Conservation (phyloP, 2,888 invertebrate species). For the Esperia sulphurella region DNA sequence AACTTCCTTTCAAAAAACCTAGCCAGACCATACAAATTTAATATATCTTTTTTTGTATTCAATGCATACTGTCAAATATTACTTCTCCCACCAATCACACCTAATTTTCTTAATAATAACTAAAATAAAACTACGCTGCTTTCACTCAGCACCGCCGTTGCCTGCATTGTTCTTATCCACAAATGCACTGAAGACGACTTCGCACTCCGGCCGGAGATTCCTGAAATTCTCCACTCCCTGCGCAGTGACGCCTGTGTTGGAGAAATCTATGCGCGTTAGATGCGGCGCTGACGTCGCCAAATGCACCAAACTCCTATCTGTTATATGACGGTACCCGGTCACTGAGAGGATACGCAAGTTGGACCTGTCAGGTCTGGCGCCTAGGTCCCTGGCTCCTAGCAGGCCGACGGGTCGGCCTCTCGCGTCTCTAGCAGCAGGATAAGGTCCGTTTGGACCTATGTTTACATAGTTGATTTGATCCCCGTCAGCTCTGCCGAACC, state of each 20-base stretch:
- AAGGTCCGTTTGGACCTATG: conserved; percentile 33
- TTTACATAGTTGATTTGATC: conserved; percentile 50
- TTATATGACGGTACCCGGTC: conserved; percentile 81
- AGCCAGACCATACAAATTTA: too few species aligned
- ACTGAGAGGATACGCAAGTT: conserved; percentile 70
- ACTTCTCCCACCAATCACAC: too few species aligned
- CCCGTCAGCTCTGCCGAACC: conserved; percentile 52
- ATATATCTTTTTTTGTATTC: too few species aligned
- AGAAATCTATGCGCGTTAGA: conserved; percentile 81
- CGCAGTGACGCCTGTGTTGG: conserved; percentile 81
- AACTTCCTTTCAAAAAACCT: too few species aligned
- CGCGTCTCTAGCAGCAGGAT: conserved; percentile 9
- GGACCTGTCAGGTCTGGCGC: conserved; percentile 55
- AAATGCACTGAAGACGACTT: conserved; percentile 46
- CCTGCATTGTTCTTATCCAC: conserved; percentile 5
- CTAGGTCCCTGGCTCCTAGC: conserved; percentile 4
- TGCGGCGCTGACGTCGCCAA: conserved; percentile 80
- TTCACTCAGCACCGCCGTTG: too few species aligned
- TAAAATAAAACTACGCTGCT: too few species aligned
- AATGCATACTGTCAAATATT: too few species aligned
- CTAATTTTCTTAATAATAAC: too few species aligned
- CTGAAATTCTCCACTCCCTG: conserved; percentile 81
- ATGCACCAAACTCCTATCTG: conserved; percentile 81
- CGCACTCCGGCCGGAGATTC: conserved; percentile 78
- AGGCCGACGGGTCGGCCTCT: conserved; percentile 31